Base-by-base conservation (phyloP, 1,140 invertebrate species). In the Bombus soroeensis region DNA sequence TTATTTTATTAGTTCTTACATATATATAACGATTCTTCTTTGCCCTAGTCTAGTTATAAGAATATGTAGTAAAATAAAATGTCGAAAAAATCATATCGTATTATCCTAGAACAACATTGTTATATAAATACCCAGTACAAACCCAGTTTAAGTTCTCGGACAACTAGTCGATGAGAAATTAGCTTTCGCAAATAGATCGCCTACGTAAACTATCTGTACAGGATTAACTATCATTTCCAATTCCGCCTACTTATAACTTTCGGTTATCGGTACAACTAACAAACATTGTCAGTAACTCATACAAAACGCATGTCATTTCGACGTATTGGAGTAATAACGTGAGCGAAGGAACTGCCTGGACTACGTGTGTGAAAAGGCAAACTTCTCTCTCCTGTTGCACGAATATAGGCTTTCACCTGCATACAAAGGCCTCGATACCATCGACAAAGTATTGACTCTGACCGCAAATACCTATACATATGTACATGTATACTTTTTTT, bases 271-370 rank as follows among this genome's bases (percentile, higher is more conserved):
- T 83, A 18, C 34, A 15, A 37, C 12, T 77, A 77, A 78, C 47
- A 83, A 53, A 77, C 59, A 53, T 78, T 73, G 80, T 43, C 53
- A 39, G 62, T 62, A 73, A 34, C 53, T 74, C 53, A 3, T n/a
- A 62, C 57, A 43, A 18, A 39, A 81, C 81, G 73, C 73, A 77
- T 59, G 37, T 77, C 62, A 47, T 77, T 83, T 83, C 34, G 64
- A 70, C 28, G 47, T 57, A 75, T 41, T 77, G 64, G 37, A n/a
- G 18, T 68, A 70, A 77, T 70, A 83, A 77, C 43, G 34, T 28
- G 32, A 57, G 37, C 13, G 28, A 64, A 70, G 68, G 81, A 77
- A 83, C 57, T 22, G 18, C n/a, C 0, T 39, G 66, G 22, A 37
- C 34, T 57, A 8, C 12, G 28, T 64, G 39, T 34, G n/a, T 34